These are phyloP conservation scores for Cuniculus paca DNA, from an alignment of 2,797 vertebrate genomes.

Conservation along the genomic window DNA sequence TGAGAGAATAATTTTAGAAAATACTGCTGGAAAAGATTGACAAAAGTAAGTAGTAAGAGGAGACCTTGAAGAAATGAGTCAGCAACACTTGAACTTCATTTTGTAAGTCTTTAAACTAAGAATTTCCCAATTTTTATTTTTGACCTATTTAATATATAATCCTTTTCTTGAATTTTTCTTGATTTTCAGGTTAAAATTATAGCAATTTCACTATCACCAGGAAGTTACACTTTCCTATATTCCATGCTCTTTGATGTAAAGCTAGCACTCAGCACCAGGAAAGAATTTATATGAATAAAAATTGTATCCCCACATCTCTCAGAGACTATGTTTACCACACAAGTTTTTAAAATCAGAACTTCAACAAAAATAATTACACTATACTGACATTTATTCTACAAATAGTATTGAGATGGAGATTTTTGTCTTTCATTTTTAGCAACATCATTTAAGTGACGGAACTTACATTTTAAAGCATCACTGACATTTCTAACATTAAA, in stretches of 20 bases:
- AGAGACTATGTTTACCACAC: background rate
- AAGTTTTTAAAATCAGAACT: background rate
- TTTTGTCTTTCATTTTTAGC: background rate
- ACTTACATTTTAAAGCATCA: background rate
- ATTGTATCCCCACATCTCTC: background rate
- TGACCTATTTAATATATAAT: background rate
- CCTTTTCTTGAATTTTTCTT: background rate
- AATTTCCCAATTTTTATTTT: background rate
- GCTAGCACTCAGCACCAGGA: background rate
- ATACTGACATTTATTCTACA: background rate
- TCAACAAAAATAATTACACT: background rate
- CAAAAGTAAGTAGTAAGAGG: background rate
- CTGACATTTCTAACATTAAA: background rate
- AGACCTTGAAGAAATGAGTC: background rate
- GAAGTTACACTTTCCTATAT: background rate
- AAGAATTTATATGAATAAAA: conserved; percentile 38
- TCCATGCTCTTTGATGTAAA: background rate
- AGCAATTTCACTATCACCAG: background rate
- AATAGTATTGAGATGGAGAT: background rate
- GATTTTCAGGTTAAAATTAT: background rate
- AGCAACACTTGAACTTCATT: background rate
- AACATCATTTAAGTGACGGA: background rate
- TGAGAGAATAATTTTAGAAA: background rate
- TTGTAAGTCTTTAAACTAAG: background rate
- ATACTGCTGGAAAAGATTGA: background rate